Base-by-base conservation (phyloP, 2,888 invertebrate genomes). In the Parnassius smintheus region DNA sequence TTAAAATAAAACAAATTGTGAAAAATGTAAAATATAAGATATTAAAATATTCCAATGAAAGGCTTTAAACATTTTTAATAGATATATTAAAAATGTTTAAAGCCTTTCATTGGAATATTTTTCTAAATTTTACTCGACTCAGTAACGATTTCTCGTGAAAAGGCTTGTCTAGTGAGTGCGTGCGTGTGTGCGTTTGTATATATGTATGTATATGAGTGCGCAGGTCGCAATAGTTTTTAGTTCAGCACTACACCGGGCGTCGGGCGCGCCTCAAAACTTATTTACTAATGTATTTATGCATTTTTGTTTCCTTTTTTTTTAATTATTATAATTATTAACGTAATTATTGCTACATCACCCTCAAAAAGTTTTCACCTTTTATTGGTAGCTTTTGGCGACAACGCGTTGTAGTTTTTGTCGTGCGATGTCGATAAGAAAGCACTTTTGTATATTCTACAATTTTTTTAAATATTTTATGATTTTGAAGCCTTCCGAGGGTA, bases 271-370 rank as follows among this genome's bases (percentile, higher is more conserved):
- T 84, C 78, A 72, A 65, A 70, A 73, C 75, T 75, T 72, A 65
- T 78, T 78, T 81, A 81, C 75, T 78, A 78, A 81, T 80, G 78
- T 82, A 83, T 86, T 84, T 85, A 81, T 81, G 81, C 81, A 82
- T 85, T 83, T 84, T 80, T 73, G 73, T 72, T 72, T 70, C 81
- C 75, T 76, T 71, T 71, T 77, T 75, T 73, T 70, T 69, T 72
- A 74, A 65, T 68, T 74, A 73, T 76, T 75, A 70, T 71, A 75
- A 61, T 61, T 58, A 35, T 35, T 35, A 35, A 35, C 4, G 51
- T 59, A 51, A 60, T 53, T 44, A 62, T 60, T n/a, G 63, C 56
- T 58, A 71, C 76, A 75, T 72, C 76, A 75, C 73, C 71, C 72
- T 59, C 71, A 69, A 65, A 70, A 57, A 25, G 49, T 75, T 81